phyloP scores from a whole-genome alignment of 2,113 vertebrate genomes.

The Struthidea cinerea region DNA sequence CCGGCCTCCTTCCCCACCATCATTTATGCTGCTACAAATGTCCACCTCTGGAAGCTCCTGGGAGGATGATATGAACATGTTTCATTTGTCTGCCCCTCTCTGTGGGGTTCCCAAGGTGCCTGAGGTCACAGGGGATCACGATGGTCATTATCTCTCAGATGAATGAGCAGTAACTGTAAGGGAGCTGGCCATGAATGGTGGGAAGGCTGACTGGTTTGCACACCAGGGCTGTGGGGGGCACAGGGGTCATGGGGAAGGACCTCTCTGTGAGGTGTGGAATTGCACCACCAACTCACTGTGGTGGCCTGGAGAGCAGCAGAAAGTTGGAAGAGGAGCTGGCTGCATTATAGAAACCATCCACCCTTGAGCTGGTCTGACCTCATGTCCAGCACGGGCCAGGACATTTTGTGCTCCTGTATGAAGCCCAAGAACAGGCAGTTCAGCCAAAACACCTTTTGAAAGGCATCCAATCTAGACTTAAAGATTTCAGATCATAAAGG shows the following conservation, averaged over 20 bases:
- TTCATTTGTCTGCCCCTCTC: not conserved
- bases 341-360: not conserved
- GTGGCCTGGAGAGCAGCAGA: not conserved
- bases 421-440: not conserved
- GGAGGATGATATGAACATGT: not conserved
- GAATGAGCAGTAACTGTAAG: not conserved
- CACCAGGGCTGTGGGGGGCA: fast-evolving
- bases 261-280: not conserved
- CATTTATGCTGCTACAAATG: not conserved
- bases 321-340: fast-evolving
- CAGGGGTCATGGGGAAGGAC: not conserved
- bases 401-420: not conserved
- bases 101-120: not conserved
- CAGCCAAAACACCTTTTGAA: not conserved
- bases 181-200: not conserved
- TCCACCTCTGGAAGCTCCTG: not conserved
- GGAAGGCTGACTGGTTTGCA: not conserved
- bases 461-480: not conserved
- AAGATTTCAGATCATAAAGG: not conserved
- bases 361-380: not conserved
- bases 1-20: not conserved
- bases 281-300: not conserved
- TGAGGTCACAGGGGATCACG: not conserved
- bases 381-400: not conserved
- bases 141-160: not conserved